These are phyloP conservation scores for Anguilla marmorata DNA, from an alignment of 2,797 vertebrate genomes.

Conservation along the genomic window DNA sequence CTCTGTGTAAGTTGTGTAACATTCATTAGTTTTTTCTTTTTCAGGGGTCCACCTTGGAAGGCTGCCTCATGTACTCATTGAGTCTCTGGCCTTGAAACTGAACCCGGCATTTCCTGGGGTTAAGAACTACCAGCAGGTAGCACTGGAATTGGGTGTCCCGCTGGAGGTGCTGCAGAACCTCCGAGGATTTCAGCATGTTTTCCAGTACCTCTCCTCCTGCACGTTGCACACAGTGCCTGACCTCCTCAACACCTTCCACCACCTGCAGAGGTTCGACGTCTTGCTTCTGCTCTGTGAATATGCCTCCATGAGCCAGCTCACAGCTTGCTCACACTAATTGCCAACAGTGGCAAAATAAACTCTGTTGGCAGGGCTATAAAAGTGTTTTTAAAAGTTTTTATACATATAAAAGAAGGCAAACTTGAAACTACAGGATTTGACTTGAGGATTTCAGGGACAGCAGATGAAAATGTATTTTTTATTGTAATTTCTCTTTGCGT, in stretches of 20 bases:
- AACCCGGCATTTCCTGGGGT: constrained; percentile 47
- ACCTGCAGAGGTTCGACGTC: constrained; percentile 50
- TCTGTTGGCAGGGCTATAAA: background rate
- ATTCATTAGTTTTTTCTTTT: background rate
- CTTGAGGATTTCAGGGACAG: background rate
- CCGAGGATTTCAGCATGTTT: constrained; percentile 52
- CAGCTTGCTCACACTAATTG: constrained; percentile 1
- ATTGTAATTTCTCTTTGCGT: background rate
- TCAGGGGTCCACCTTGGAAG: constrained; percentile 48
- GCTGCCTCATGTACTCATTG: constrained; percentile 55
- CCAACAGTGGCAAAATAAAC: background rate
- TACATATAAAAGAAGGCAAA: background rate
- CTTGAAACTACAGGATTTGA: background rate
- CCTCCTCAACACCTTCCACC: constrained; percentile 53
- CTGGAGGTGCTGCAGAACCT: constrained; percentile 42
- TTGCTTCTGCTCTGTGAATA: constrained; percentile 56
- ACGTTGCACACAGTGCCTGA: background rate
- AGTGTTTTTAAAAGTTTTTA: background rate
- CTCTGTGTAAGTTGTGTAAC: background rate
- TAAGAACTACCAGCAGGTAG: constrained; percentile 59
- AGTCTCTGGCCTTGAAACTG: constrained; percentile 50
- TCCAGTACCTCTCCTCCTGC: constrained; percentile 42
- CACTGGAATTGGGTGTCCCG: constrained; percentile 45
- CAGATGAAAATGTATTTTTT: background rate
- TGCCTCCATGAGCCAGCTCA: constrained; percentile 20